phyloP scores from a whole-genome alignment of 2,797 vertebrate species.

The Sphenopsis melanotis region DNA sequence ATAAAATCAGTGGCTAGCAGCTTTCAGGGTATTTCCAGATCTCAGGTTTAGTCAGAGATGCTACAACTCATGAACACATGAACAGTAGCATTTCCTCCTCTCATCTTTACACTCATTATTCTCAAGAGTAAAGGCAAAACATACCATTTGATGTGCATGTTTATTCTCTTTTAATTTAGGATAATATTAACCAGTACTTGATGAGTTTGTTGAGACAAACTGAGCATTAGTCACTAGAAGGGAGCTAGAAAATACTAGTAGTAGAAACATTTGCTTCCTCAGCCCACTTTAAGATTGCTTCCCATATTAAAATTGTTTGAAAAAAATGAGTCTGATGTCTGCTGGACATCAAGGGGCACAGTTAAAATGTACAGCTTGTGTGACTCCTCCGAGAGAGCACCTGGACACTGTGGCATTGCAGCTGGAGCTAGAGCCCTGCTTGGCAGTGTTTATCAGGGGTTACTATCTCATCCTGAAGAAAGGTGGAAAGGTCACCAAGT shows the following conservation, averaged over 20 bases:
- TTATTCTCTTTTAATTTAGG: not conserved
- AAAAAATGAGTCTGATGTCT: not conserved
- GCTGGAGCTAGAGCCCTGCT: not conserved
- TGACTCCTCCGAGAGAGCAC: not conserved
- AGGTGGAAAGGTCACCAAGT: not conserved
- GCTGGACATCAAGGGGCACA: not conserved
- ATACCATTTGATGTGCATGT: not conserved
- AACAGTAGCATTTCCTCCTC: not conserved
- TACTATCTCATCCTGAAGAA: not conserved
- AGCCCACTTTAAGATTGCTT: not conserved
- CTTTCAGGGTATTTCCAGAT: not conserved
- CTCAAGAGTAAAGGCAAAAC: not conserved
- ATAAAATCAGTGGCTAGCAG: not conserved
- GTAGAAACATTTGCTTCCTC: not conserved
- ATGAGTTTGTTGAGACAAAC: not conserved
- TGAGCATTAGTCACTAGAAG: not conserved
- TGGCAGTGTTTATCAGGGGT: not conserved
- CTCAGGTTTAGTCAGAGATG: not conserved
- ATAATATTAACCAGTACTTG: not conserved
- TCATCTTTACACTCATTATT: not conserved
- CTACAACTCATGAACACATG: not conserved
- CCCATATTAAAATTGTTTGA: not conserved
- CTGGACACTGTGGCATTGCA: not conserved
- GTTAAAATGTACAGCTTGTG: not conserved
- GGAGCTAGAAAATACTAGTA: not conserved